Conservation (phyloP, 2,113 vertebrate genomes). For the Oncorhynchus gorbuscha region DNA sequence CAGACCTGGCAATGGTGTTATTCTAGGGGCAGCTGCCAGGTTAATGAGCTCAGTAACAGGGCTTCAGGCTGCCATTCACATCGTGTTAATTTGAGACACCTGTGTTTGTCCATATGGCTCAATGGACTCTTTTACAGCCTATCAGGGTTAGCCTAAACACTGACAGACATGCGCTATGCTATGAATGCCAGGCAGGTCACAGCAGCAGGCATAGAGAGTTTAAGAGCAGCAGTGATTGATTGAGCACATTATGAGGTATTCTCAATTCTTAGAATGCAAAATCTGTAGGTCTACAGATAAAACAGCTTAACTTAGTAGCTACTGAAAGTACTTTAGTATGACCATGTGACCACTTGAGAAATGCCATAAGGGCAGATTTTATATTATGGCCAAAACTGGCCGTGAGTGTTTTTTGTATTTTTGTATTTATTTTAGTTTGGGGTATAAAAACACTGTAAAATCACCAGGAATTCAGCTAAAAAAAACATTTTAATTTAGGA, state of each 20-base stretch:
- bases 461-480: no score
- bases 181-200: no score
- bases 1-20: no score
- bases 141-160: slow-evolving; percentile 40
- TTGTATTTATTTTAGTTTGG: no score
- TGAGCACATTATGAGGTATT: background rate
- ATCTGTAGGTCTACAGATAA: slow-evolving; percentile 5
- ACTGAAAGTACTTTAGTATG: background rate
- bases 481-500: no score
- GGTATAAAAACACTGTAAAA: no score
- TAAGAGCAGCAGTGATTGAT: no score
- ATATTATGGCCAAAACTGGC: background rate
- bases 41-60: slow-evolving; percentile 60
- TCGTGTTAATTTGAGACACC: slow-evolving; percentile 52
- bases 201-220: no score
- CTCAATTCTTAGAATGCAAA: background rate
- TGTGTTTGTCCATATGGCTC: slow-evolving; percentile 48
- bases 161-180: slow-evolving; percentile 13
- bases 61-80: slow-evolving; percentile 46
- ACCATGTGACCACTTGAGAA: slow-evolving; percentile 4
- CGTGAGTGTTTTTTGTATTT: no score
- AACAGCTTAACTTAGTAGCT: background rate
- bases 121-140: slow-evolving; percentile 33
- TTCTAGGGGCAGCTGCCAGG: slow-evolving; percentile 34
- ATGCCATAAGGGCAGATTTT: background rate